Evolutionary conservation across 2,113 vertebrate genomes (phyloP).

Genomic region (Deroptyus accipitrinus): DNA sequence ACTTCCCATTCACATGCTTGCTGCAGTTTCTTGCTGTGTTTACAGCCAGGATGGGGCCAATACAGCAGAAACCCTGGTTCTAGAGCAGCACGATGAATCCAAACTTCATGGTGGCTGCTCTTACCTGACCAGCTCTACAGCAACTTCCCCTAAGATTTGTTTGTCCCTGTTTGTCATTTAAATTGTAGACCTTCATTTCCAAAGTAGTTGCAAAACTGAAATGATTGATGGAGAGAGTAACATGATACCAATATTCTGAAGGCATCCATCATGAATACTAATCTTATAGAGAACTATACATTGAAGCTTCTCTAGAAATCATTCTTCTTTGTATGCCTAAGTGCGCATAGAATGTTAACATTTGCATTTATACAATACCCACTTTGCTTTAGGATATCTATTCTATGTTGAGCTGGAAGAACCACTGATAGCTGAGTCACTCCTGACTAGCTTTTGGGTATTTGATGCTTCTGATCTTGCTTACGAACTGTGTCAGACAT

Average conservation of each 20-base stretch:
- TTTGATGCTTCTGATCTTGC: background rate
- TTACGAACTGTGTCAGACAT: background rate
- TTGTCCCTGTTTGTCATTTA: background rate
- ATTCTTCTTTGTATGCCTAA: background rate
- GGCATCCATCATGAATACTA: background rate
- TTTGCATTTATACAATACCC: background rate
- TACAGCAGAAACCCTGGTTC: background rate
- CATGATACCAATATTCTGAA: conserved; percentile 3
- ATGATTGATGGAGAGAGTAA: conserved; percentile 19
- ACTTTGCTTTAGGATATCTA: background rate
- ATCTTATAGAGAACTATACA: background rate
- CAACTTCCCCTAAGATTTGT: background rate
- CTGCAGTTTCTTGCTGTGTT: background rate
- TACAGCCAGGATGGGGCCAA: accelerated
- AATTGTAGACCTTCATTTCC: background rate
- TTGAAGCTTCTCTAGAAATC: background rate
- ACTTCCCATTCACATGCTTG: background rate
- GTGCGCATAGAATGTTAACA: background rate
- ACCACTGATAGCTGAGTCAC: background rate
- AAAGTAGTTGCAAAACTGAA: background rate
- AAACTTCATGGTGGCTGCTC: background rate
- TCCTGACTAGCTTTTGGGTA: background rate
- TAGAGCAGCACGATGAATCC: background rate
- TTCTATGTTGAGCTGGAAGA: background rate
- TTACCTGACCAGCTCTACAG: background rate